These are phyloP conservation scores for Ostrea denselamellosa DNA, from an alignment of 1,140 invertebrate species.

Conservation along the genomic window DNA sequence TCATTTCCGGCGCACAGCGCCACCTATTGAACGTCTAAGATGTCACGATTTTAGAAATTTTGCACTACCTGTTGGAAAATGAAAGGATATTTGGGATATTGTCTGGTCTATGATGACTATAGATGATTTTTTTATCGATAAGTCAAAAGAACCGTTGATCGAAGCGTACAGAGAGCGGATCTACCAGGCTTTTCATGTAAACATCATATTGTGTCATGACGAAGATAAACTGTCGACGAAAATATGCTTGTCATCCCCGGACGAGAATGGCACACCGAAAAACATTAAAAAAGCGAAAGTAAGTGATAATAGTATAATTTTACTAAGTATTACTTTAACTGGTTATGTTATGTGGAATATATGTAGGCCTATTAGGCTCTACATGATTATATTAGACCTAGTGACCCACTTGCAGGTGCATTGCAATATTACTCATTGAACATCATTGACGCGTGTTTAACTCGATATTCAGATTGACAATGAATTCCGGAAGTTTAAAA, in stretches of 20 bases:
- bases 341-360: no score
- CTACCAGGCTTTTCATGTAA: conserved; percentile 30
- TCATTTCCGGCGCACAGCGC: conserved; percentile 15
- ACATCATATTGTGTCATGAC: not conserved
- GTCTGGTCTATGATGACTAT: conserved; percentile 38
- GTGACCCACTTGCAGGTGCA: not conserved
- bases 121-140: conserved; percentile 47
- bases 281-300: conserved; percentile 56
- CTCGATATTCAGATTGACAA: not conserved
- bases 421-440: not conserved
- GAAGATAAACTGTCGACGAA: conserved; percentile 35
- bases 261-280: conserved; percentile 47
- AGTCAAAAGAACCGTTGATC: conserved; percentile 40
- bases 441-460: not conserved
- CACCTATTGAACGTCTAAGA: conserved; percentile 18
- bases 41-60: conserved; percentile 30
- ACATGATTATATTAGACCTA: not conserved
- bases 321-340: no score
- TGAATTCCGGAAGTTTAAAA: no score
- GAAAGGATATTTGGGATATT: conserved; percentile 42
- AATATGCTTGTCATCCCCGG: conserved; percentile 45
- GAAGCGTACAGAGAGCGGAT: conserved; percentile 28
- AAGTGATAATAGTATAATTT: conserved; percentile 12
- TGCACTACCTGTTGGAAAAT: conserved; percentile 41
- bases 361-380: no score